A percentile compares a stretch with the other conserved stretches of the same genome.
Conservation (phyloP, 2,113 vertebrate genomes). For the Trinectes maculatus region DNA sequence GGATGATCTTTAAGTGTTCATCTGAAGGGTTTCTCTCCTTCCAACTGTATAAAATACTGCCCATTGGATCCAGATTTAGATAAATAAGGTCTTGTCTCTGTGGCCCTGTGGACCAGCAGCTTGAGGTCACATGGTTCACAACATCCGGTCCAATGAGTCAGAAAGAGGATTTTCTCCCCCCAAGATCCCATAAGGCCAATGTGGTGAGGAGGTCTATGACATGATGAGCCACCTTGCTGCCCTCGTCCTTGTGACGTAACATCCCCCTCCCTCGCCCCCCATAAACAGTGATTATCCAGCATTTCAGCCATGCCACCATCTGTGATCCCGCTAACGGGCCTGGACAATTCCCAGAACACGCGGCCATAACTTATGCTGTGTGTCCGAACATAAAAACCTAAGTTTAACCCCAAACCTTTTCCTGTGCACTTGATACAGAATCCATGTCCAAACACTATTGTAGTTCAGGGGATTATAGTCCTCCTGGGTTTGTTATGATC, state of each 20-base stretch:
- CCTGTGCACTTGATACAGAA: constrained; percentile 14
- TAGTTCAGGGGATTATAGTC: constrained; percentile 16
- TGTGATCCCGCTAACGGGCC: constrained; percentile 62
- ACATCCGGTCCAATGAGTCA: constrained; percentile 29
- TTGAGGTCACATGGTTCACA: constrained; percentile 43
- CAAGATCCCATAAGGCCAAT: constrained; percentile 24
- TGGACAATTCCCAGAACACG: constrained; percentile 60
- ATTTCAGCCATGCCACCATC: constrained; percentile 68
- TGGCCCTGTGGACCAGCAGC: constrained; percentile 35
- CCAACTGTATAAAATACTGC: constrained; percentile 25
- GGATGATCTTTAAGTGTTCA: constrained; percentile 27
- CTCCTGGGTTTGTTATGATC: constrained; percentile 10
- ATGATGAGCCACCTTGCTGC: constrained; percentile 29
- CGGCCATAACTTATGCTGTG: constrained; percentile 42
- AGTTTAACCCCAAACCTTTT: constrained; percentile 50
- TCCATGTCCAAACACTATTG: neutral
- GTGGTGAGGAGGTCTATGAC: constrained; percentile 34
- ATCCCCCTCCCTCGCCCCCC: constrained; percentile 36
- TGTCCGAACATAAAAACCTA: constrained; percentile 51
- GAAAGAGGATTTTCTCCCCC: constrained; percentile 62
- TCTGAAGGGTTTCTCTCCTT: constrained; percentile 29
- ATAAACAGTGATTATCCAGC: constrained; percentile 66
- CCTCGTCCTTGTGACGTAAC: too few species aligned
- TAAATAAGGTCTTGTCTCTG: constrained; percentile 48
- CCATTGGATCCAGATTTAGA: constrained; percentile 36